These are phyloP conservation scores for Uria lomvia DNA, from an alignment of 2,113 vertebrate genomes.

Conservation along the genomic window DNA sequence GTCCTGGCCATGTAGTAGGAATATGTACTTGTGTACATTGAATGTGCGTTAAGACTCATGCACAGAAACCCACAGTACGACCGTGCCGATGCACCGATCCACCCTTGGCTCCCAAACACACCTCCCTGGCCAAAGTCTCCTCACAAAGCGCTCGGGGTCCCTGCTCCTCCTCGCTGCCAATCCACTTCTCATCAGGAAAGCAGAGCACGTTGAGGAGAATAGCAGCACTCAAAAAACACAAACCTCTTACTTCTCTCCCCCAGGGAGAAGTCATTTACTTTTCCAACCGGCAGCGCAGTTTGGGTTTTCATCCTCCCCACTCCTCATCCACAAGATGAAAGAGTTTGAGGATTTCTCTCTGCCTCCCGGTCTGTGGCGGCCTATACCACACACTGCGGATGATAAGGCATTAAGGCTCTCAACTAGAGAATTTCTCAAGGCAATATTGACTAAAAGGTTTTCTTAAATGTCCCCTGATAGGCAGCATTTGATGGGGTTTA, in stretches of 20 bases:
- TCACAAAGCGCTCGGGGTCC: background rate
- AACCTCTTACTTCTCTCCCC: background rate
- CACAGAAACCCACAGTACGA: rapidly evolving
- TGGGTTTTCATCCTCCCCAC: background rate
- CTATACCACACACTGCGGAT: background rate
- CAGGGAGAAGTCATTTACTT: constrained; percentile 8
- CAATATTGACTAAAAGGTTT: constrained; percentile 47
- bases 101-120: rapidly evolving
- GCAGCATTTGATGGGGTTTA: background rate
- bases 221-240: background rate
- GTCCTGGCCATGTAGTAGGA: rapidly evolving
- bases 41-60: rapidly evolving
- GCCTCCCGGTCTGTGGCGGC: background rate
- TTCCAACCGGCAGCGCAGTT: background rate
- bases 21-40: rapidly evolving
- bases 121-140: background rate
- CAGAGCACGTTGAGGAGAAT: background rate
- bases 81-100: rapidly evolving
- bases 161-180: background rate
- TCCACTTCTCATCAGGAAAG: background rate
- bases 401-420: background rate
- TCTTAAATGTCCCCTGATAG: background rate
- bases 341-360: background rate
- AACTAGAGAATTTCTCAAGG: background rate
- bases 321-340: background rate